Evolutionary conservation across 2,797 vertebrate genomes (phyloP), one percentile per base, ranked within the genome.

Genomic region (Furcifer pardalis): DNA sequence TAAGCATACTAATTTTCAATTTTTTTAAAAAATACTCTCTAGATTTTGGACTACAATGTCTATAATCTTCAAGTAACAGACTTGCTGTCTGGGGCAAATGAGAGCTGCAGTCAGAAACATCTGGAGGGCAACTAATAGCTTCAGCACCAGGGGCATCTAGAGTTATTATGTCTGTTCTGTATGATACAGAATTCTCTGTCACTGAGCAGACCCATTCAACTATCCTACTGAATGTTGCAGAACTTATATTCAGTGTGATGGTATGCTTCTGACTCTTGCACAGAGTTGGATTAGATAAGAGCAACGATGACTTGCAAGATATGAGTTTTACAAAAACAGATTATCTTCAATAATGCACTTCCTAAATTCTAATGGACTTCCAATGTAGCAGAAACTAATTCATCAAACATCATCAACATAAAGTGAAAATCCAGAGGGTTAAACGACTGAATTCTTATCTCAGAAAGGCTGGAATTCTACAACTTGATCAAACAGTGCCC

Each of bases 401-500:
- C 80, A 30, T 88, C 63, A 74, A 25, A 4, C 42, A 59, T 66
- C 19, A 4, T 37, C 49, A 77, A 17, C 19, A 71, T 69, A 25
- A 76, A 62, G 81, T 86, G 80, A 89, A 87, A 56, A 83, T 13
- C 81, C 21, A 81, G 59, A 40, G 84, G 89, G 84, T 77, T n/a
- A 89, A 42, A 60, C 91, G 40, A 19, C 59, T 87, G 46, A 81
- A 3, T 73, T 88, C 83, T 89, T 77, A 85, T 82, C 59, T 78
- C 81, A 81, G 21, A 82, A 25, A 77, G 82, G 80, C 40, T 81
- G 30, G 19, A 87, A 37, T 35, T 87, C 27, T 3, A 86, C 12
- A 46, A 83, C 77, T 81, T 86, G n/a, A 85, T 86, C 77, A 81
- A 90, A 10, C 71, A 82, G 85, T 46, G 88, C 7, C 32, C 21